These are phyloP conservation scores for Phalacrocorax aristotelis DNA, from an alignment of 2,113 vertebrate genomes.

Conservation along the genomic window DNA sequence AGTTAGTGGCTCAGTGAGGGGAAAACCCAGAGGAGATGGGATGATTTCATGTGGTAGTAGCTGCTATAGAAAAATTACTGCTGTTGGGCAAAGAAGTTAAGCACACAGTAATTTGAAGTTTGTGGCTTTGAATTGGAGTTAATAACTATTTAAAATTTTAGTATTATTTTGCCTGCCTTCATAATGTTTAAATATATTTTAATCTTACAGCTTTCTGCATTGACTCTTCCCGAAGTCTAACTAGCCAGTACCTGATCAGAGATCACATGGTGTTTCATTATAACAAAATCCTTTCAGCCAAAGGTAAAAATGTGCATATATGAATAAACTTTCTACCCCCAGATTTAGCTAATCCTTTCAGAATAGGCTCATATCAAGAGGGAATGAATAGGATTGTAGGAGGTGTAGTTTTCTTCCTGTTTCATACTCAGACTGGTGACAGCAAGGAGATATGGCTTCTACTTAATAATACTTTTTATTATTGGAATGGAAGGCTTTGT, in stretches of 20 bases:
- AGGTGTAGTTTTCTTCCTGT: not conserved
- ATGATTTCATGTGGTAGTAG: not conserved
- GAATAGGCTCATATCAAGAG: not conserved
- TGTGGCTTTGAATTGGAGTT: not conserved
- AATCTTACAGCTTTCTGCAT: conserved; percentile 79
- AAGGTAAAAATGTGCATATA: conserved; percentile 80
- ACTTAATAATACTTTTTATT: not conserved
- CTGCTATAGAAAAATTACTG: not conserved
- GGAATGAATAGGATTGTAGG: not conserved
- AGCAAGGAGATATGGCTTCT: not conserved
- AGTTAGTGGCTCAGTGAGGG: not conserved
- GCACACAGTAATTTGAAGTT: not conserved
- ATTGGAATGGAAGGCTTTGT: not conserved
- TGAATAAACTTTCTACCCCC: conserved; percentile 20
- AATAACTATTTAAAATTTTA: not conserved
- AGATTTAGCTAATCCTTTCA: not conserved
- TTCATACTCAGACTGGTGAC: not conserved
- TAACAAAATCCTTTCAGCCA: conserved; percentile 91
- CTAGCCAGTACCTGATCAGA: conserved; percentile 82
- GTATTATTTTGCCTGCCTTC: not conserved
- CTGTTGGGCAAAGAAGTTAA: not conserved
- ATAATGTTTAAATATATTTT: conserved; percentile 60
- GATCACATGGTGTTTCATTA: conserved; percentile 95
- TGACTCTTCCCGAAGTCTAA: conserved; percentile 78
- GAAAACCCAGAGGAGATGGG: not conserved